Evolutionary conservation across 2,888 invertebrate species (phyloP), one percentile per base, ranked within the genome.

Genomic region (Lithodes maja): DNA sequence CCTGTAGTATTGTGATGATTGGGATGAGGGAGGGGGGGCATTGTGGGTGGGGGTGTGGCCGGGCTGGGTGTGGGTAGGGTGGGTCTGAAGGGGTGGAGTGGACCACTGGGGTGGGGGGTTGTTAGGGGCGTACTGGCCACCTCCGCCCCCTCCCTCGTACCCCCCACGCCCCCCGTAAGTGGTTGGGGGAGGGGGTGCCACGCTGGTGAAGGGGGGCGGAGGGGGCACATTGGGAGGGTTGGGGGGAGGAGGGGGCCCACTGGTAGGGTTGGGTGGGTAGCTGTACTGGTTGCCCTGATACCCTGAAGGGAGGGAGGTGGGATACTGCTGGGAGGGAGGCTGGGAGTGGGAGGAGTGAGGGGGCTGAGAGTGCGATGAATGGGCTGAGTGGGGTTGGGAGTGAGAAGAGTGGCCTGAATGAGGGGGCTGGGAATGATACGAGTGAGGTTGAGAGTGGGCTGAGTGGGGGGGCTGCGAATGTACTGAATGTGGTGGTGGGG

Each of bases 121-220:
- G 53, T 86, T 7, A 15, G 9, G 9, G 7, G 7, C 61, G 15
- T 61, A 61, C 15, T 61, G 61, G 9, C 61, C 61, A 49, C 53
- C 49, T 75, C 81, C 52, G 50, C 83, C 83, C 83, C 84, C 83
- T 5, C 83, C 71, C 15, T 88, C 87, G 74, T 88, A 88, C 74
- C 84, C 83, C 15, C 83, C 49, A 7, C 83, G 86, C 53, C 71
- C 84, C 54, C 71, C 84, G 50, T 78, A 85, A 68, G 85, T 87
- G 12, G 89, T 86, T n/a, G 91, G 84, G 15, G 91, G 87, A 61
- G 90, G 90, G 49, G 84, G 90, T 1, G 90, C 82, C 17, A 90
- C 87, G 55, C n/a, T 87, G 17, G 90, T 77, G 50, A 85, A 89
- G 1, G 90, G 87, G 17, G 88, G 88, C 33, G 84, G 90, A 7